phyloP scores from a whole-genome alignment of 2,113 vertebrate genomes.

The Alaudala cheleensis region DNA sequence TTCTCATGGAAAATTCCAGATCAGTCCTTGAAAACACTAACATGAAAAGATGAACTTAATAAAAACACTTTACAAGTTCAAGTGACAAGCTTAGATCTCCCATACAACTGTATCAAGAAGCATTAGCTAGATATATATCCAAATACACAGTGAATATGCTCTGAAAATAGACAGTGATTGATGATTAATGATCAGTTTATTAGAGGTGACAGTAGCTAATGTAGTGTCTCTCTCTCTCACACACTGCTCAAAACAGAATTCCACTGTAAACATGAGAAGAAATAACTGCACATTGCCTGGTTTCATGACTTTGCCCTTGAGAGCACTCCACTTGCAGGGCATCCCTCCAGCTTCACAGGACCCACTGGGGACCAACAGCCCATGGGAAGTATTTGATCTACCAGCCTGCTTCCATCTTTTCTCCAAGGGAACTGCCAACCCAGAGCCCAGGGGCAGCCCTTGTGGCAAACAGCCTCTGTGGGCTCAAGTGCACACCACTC shows the following conservation, averaged over 20 bases:
- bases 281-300: background rate
- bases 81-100: background rate
- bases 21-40: background rate
- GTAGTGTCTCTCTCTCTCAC: background rate
- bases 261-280: background rate
- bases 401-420: background rate
- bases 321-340: background rate
- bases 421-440: background rate
- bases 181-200: background rate
- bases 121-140: background rate
- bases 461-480: background rate
- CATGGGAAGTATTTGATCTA: background rate
- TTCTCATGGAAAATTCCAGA: background rate
- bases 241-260: background rate
- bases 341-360: background rate
- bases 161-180: background rate
- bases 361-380: background rate
- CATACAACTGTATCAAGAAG: background rate
- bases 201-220: background rate
- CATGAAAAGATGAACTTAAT: background rate
- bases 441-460: background rate
- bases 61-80: background rate
- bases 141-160: background rate
- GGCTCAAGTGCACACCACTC: fast-evolving
- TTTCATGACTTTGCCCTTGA: background rate